Conservation (phyloP, 1,140 invertebrate species). For the Physella acuta region DNA sequence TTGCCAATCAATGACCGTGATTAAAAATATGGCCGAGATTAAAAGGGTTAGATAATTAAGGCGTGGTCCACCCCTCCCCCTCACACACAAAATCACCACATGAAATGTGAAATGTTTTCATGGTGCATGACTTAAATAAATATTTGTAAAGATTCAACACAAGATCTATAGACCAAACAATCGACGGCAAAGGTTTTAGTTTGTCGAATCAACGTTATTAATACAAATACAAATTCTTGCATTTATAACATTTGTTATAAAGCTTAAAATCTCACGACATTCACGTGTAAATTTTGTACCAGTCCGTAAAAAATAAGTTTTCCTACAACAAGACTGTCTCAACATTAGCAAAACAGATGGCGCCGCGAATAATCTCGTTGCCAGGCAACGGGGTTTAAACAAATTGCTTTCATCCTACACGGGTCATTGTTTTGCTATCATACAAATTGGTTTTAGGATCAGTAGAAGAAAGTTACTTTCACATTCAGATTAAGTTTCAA, state of each 20-base stretch:
- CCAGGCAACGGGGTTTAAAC: neutral
- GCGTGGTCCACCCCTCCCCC: neutral
- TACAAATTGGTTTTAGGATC: no score
- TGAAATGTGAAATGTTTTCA: neutral
- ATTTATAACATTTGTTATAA: neutral
- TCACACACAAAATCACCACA: neutral
- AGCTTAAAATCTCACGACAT: neutral
- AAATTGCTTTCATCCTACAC: neutral
- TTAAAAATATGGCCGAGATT: neutral
- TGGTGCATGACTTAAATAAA: no score
- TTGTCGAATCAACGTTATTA: neutral
- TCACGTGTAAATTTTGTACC: neutral
- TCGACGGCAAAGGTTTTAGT: neutral
- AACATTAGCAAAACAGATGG: neutral
- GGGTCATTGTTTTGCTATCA: no score
- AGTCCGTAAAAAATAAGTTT: neutral
- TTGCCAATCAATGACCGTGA: neutral
- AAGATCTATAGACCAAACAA: neutral
- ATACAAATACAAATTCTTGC: neutral
- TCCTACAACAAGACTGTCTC: neutral
- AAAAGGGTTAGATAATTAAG: neutral
- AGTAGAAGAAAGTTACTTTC: no score
- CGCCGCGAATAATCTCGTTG: neutral
- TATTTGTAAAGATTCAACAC: no score
- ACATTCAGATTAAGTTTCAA: no score